phyloP scores from a whole-genome alignment of 1,140 invertebrate genomes.

The honey bee (Apis mellifera) region DNA sequence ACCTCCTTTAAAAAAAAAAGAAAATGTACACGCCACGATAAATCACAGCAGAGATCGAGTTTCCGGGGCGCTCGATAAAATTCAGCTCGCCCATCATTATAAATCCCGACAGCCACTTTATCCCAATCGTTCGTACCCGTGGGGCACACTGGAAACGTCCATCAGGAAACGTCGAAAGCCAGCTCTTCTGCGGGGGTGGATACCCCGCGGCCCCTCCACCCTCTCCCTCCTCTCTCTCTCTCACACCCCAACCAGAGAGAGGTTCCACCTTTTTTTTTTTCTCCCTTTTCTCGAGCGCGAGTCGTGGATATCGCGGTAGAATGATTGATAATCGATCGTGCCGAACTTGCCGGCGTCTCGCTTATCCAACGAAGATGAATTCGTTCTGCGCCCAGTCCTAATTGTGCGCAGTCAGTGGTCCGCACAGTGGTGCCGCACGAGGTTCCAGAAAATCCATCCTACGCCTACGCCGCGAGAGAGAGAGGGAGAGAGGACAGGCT shows the following conservation, averaged over 20 bases:
- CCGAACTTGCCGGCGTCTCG: constrained; percentile 65
- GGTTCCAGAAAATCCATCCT: constrained; percentile 45
- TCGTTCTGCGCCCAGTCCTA: constrained; percentile 73
- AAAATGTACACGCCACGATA: constrained; percentile 28
- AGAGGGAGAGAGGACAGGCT: neutral
- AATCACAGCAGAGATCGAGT: constrained; percentile 54
- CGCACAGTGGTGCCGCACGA: constrained; percentile 39
- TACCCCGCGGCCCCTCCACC: constrained; percentile 47
- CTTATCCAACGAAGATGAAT: constrained; percentile 73
- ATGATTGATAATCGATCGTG: constrained; percentile 75
- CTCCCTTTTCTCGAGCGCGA: neutral
- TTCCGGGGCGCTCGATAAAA: constrained; percentile 57
- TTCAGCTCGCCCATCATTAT: constrained; percentile 51
- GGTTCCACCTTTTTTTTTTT: constrained; percentile 55
- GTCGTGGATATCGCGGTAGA: constrained; percentile 50
- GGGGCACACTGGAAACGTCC: constrained; percentile 67
- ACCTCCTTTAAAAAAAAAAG: neutral
- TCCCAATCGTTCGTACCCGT: constrained; percentile 52
- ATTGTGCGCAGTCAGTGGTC: constrained; percentile 77
- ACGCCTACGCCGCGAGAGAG: constrained; percentile 53
- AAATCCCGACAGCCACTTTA: constrained; percentile 66
- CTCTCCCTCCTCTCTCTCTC: neutral
- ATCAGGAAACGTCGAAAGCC: constrained; percentile 62
- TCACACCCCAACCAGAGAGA: neutral
- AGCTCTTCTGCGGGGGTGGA: constrained; percentile 60